Percentiles rank a stretch among this genome's conserved stretches.
Evolutionary conservation across 2,888 invertebrate species (phyloP).

Genomic region (Stenurella melanura): DNA sequence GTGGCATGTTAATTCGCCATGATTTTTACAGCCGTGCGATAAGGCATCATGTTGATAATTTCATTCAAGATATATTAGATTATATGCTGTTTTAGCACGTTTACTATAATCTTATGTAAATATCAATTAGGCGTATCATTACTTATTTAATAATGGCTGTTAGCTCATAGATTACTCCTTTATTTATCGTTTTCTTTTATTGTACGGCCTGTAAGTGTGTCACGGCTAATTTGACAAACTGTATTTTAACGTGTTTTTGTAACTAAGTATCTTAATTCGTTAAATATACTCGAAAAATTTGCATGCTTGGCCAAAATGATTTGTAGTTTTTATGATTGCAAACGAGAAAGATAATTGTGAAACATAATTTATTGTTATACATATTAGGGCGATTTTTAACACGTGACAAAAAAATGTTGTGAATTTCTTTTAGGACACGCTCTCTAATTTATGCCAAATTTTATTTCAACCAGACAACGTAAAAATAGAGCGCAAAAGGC

Average conservation of each 20-base stretch:
- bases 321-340: neutral
- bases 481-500: too few species aligned
- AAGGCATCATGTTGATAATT: slow-evolving; percentile 51
- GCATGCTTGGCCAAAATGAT: neutral
- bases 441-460: too few species aligned
- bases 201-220: neutral
- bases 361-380: too few species aligned
- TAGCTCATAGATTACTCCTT: slow-evolving; percentile 1
- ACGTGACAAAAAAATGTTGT: too few species aligned
- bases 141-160: slow-evolving; percentile 22
- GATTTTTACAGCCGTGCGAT: slow-evolving; percentile 40
- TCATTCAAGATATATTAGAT: slow-evolving; percentile 55
- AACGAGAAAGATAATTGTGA: neutral
- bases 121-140: slow-evolving; percentile 38
- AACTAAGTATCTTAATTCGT: neutral
- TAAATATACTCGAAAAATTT: neutral
- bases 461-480: too few species aligned
- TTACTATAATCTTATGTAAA: slow-evolving; percentile 38
- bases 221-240: neutral
- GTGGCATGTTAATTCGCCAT: slow-evolving; percentile 38
- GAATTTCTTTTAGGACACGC: too few species aligned
- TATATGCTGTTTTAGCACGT: slow-evolving; percentile 38
- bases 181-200: slow-evolving; percentile 22
- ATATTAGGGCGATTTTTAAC: too few species aligned
- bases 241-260: neutral